Evolutionary conservation across 2,888 invertebrate species (phyloP).

Genomic region (Pachydiplax longipennis): DNA sequence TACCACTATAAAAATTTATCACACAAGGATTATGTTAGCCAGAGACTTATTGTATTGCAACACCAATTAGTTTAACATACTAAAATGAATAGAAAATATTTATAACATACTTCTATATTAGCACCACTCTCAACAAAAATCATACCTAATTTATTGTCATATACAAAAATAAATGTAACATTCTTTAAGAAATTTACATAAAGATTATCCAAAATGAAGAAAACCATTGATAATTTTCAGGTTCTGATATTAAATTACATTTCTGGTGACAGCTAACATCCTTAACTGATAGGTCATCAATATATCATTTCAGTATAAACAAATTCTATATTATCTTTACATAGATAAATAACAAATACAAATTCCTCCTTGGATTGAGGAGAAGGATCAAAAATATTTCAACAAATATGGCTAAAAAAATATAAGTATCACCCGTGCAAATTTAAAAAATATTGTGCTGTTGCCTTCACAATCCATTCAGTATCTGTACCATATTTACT

Average conservation of each 20-base stretch:
- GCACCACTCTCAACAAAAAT: conserved; percentile 21
- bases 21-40: not conserved
- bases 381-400: not conserved
- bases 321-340: not conserved
- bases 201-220: not conserved
- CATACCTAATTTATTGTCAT: not conserved
- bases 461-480: too few species aligned
- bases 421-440: too few species aligned
- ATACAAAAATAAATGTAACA: not conserved
- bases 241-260: not conserved
- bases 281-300: not conserved
- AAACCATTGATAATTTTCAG: not conserved
- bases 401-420: too few species aligned
- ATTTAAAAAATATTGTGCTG: too few species aligned
- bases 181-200: not conserved
- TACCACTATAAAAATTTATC: too few species aligned
- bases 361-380: not conserved
- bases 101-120: conserved; percentile 1
- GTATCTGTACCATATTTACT: too few species aligned
- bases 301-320: not conserved
- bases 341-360: not conserved
- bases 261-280: not conserved
- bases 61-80: conserved; percentile 1
- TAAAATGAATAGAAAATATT: not conserved
- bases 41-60: not conserved